phyloP scores from a whole-genome alignment of 2,888 invertebrate species.

The Polyommatus iphigenia region DNA sequence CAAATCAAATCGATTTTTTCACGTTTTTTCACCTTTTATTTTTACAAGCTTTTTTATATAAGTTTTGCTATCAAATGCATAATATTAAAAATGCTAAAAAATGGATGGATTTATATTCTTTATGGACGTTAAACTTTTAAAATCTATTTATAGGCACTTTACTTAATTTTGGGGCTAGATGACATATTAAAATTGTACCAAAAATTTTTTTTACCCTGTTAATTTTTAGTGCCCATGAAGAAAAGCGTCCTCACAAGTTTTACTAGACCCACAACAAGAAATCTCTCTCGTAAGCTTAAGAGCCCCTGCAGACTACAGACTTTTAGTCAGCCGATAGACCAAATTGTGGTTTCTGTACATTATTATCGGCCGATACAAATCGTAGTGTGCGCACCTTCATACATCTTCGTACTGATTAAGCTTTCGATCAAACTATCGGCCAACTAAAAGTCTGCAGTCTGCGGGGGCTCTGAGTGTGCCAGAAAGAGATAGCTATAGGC shows the following conservation, averaged over 20 bases:
- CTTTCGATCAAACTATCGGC: no score
- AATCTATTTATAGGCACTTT: neutral
- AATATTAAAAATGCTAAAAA: neutral
- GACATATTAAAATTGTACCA: neutral
- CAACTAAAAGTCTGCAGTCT: no score
- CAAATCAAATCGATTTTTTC: neutral
- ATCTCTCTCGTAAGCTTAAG: neutral
- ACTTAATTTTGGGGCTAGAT: neutral
- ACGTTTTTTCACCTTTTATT: neutral
- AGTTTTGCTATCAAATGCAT: neutral
- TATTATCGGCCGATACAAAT: no score
- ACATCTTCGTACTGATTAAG: no score
- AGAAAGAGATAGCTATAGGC: neutral
- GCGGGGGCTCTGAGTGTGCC: neutral
- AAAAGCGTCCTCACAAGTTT: neutral
- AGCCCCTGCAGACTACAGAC: no score
- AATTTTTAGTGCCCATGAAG: neutral
- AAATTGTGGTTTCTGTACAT: no score
- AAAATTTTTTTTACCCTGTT: constrained; percentile 8
- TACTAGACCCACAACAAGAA: neutral
- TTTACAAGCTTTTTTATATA: neutral
- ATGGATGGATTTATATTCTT: constrained; percentile 1
- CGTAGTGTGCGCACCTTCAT: no score
- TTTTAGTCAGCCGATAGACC: no score
- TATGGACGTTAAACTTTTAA: neutral